Evolutionary conservation across 2,888 invertebrate genomes (phyloP), one percentile per base, ranked within the genome.

Genomic region (Cerastis leucographa): DNA sequence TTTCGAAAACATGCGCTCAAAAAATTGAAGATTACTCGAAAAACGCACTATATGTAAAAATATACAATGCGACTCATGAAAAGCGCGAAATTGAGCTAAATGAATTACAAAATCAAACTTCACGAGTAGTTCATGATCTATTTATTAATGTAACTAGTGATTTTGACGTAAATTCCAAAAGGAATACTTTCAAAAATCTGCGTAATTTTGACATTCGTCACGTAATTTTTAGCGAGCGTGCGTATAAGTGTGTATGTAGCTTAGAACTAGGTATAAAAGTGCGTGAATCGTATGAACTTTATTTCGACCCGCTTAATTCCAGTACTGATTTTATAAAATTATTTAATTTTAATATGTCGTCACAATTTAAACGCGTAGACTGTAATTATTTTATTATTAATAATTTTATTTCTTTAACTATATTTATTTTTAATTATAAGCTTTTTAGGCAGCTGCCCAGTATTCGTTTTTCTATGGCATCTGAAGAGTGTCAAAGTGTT

Each of bases 251-350:
- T 85, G 74, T 81, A 81, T 86, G 89, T 91, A 89, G 80, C 88
- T 76, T 88, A 90, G 91, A 85, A 49, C 68, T 93, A 92, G 90
- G 64, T 29, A 66, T 84, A 84, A 68, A 85, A 81, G 93, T 93
- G 94, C 94, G 94, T 89, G 90, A 90, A 85, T 92, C 91, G 89
- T 90, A 88, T 83, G 8, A 71, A 73, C 71, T 56, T 80, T 90
- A 90, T 82, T 83, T 90, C 91, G 82, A 71, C 87, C 94, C 94
- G 94, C 94, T 94, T 94, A 90, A 91, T 89, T 93, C 91, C 91
- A 84, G 94, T 95, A 95, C 95, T 95, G 95, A 95, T 94, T 93
- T 89, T 88, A 79, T 74, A 75, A 78, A 74, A 62, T 82, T 84
- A 81, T 90, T 92, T 88, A 84, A 78, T 85, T 87, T 87, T 83